These are phyloP conservation scores for Fregata magnificens DNA, from an alignment of 2,113 vertebrate species.

Conservation along the genomic window DNA sequence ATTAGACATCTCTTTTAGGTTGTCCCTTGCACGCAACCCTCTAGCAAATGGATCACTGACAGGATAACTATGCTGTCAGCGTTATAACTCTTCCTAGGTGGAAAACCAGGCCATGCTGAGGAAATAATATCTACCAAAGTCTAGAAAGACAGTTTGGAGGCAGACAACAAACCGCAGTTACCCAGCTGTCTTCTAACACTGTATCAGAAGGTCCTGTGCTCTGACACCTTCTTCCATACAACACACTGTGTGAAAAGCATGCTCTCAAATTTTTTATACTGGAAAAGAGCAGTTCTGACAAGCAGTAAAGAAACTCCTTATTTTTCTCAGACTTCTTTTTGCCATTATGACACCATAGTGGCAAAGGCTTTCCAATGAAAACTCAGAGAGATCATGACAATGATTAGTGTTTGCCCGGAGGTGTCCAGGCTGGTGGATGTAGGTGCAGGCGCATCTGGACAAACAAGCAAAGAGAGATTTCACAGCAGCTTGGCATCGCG, in stretches of 20 bases:
- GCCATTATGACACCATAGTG: not conserved
- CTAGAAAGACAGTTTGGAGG: not conserved
- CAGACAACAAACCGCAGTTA: not conserved
- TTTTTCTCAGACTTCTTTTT: not conserved
- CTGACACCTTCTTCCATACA: not conserved
- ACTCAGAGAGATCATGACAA: not conserved
- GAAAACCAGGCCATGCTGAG: not conserved
- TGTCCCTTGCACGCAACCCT: not conserved
- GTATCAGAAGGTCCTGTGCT: not conserved
- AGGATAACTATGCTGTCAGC: not conserved
- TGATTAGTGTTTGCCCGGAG: not conserved
- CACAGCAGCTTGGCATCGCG: not conserved
- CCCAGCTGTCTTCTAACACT: not conserved
- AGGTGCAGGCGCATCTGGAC: not conserved
- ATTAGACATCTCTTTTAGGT: not conserved
- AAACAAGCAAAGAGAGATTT: not conserved
- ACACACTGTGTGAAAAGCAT: fast-evolving
- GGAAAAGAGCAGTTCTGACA: not conserved
- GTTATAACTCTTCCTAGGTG: not conserved
- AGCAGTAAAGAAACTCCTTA: not conserved
- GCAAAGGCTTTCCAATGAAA: not conserved
- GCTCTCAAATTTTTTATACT: not conserved
- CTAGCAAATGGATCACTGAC: not conserved
- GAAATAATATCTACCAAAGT: not conserved
- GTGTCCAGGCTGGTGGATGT: not conserved